Evolutionary conservation across 2,113 vertebrate genomes (phyloP).

Genomic region (Xenopus laevis): DNA sequence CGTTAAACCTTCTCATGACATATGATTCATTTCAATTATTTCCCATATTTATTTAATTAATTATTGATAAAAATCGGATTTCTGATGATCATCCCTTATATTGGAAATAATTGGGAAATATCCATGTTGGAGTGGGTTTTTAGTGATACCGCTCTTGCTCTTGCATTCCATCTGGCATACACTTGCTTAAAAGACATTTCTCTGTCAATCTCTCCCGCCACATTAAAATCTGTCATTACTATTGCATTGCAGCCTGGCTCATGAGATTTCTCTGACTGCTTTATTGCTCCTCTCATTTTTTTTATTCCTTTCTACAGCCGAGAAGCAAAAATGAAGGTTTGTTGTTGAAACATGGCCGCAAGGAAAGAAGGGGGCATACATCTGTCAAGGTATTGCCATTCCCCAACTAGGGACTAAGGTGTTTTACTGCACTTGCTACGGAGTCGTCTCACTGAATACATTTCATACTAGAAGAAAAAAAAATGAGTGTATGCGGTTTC

Average conservation of each 20-base stretch:
- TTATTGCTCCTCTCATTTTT: constrained; percentile 71
- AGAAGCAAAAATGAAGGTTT: constrained; percentile 79
- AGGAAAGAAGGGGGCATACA: constrained; percentile 86
- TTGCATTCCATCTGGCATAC: constrained; percentile 97
- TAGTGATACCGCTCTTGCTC: constrained; percentile 69
- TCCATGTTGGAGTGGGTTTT: neutral
- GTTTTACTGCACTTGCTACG: constrained; percentile 75
- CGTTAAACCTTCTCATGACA: too few species aligned
- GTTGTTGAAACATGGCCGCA: constrained; percentile 80
- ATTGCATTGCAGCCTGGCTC: constrained; percentile 77
- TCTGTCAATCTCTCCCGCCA: constrained; percentile 93
- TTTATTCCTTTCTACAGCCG: constrained; percentile 72
- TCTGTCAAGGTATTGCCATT: constrained; percentile 94
- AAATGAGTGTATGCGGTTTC: constrained; percentile 75
- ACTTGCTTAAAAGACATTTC: constrained; percentile 90
- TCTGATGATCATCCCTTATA: neutral
- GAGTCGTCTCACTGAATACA: constrained; percentile 81
- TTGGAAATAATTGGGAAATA: neutral
- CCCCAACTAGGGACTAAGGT: constrained; percentile 86
- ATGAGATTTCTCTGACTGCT: constrained; percentile 86
- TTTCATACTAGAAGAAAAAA: constrained; percentile 75
- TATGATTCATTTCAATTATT: too few species aligned
- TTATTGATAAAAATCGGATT: neutral
- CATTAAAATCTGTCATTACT: constrained; percentile 87
- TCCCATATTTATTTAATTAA: too few species aligned